A percentile compares a stretch with the other conserved stretches of the same genome.
Evolutionary conservation across 92 coral and sea anemone genomes (phyloP).

Genomic region (Ricordea florida): DNA sequence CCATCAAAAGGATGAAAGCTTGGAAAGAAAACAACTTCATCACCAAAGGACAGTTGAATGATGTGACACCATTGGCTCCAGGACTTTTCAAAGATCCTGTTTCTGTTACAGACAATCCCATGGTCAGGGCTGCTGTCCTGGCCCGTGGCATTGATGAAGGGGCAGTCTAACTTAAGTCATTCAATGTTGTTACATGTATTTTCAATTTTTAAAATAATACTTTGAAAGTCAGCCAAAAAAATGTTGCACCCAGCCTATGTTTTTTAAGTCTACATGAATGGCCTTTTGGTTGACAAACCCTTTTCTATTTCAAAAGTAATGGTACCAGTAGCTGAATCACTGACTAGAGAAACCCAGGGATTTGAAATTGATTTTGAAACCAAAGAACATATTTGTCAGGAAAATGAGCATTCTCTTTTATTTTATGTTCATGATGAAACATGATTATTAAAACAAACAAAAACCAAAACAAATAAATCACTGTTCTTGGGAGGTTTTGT

Average conservation of each 20-base stretch:
- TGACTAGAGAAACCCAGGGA: no score
- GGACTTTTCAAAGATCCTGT: constrained; percentile 27
- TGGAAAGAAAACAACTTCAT: constrained; percentile 29
- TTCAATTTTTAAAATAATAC: not conserved
- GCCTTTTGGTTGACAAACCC: not conserved
- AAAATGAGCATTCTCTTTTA: not conserved
- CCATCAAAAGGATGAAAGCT: constrained; percentile 13
- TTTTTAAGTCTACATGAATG: not conserved
- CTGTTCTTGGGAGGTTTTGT: not conserved
- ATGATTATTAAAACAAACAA: no score
- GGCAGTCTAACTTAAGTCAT: constrained; percentile 11
- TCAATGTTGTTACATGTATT: not conserved
- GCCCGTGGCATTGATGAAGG: constrained; percentile 50
- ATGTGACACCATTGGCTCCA: not conserved
- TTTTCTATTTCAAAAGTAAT: not conserved
- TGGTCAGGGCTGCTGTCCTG: constrained; percentile 54
- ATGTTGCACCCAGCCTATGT: no score
- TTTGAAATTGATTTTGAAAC: no score
- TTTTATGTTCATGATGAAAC: not conserved
- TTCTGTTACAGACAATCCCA: not conserved
- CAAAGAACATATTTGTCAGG: not conserved
- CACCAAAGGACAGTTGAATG: constrained; percentile 11
- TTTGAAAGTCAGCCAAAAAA: not conserved
- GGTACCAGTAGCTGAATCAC: no score
- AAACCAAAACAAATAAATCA: not conserved